These are phyloP conservation scores for Drosophila arawakana DNA, from an alignment of 1,140 invertebrate genomes.

Conservation along the genomic window DNA sequence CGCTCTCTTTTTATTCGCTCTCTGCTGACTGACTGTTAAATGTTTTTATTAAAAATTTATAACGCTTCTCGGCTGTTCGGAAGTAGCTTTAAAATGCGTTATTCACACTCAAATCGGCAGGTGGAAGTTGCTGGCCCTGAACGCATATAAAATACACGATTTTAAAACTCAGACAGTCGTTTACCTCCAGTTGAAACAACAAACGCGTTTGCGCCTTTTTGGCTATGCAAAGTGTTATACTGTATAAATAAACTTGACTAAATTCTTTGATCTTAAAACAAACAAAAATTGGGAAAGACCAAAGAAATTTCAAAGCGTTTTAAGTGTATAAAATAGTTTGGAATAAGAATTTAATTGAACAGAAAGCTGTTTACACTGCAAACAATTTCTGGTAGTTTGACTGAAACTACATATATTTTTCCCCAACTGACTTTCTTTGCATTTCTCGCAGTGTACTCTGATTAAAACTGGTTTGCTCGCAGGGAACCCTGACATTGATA, in stretches of 20 bases:
- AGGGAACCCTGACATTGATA: constrained; percentile 50
- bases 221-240: constrained; percentile 6
- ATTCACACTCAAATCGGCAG: constrained; percentile 40
- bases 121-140: constrained; percentile 64
- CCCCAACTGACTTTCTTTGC: no score
- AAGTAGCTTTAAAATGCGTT: constrained; percentile 36
- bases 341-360: not conserved
- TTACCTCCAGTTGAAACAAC: constrained; percentile 19
- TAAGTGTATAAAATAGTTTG: not conserved
- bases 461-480: constrained; percentile 46
- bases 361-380: no score
- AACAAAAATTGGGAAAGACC: constrained; percentile 1
- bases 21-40: not conserved
- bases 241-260: not conserved
- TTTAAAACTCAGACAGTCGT: constrained; percentile 13
- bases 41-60: constrained; percentile 51
- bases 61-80: constrained; percentile 17
- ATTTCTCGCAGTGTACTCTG: not conserved
- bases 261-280: constrained; percentile 10
- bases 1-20: not conserved
- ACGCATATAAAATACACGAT: no score
- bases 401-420: no score
- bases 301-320: not conserved
- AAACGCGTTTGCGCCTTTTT: constrained; percentile 13
- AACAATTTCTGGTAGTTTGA: no score